Evolutionary conservation across 2,113 vertebrate species (phyloP).

Genomic region (Mastomys natalensis): DNA sequence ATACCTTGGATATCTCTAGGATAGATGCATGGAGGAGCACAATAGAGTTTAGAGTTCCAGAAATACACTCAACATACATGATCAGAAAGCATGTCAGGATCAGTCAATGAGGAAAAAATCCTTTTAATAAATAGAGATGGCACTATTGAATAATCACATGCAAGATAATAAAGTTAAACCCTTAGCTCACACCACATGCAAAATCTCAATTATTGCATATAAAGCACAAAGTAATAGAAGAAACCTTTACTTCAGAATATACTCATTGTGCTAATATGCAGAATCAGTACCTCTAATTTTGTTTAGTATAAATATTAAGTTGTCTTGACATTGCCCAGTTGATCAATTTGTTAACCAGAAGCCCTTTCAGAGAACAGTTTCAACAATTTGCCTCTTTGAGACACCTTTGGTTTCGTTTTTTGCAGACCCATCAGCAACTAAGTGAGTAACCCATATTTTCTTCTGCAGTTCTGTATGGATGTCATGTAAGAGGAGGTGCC

Average conservation of each 20-base stretch:
- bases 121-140: not conserved
- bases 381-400: not conserved
- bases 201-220: not conserved
- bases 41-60: not conserved
- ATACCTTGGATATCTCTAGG: not conserved
- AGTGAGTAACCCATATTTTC: not conserved
- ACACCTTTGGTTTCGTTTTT: not conserved
- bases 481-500: not conserved
- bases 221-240: not conserved
- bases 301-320: not conserved
- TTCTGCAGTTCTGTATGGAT: not conserved
- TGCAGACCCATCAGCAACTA: not conserved
- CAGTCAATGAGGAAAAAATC: not conserved
- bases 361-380: not conserved
- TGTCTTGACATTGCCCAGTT: not conserved
- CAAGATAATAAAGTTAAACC: not conserved
- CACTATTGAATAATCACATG: not conserved
- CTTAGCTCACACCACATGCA: not conserved
- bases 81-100: not conserved
- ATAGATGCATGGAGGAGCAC: accelerated
- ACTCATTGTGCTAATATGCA: not conserved
- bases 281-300: not conserved
- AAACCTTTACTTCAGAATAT: not conserved
- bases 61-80: not conserved
- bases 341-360: not conserved